Evolutionary conservation across 2,888 invertebrate species (phyloP).

Genomic region (Metacarcinus magister): DNA sequence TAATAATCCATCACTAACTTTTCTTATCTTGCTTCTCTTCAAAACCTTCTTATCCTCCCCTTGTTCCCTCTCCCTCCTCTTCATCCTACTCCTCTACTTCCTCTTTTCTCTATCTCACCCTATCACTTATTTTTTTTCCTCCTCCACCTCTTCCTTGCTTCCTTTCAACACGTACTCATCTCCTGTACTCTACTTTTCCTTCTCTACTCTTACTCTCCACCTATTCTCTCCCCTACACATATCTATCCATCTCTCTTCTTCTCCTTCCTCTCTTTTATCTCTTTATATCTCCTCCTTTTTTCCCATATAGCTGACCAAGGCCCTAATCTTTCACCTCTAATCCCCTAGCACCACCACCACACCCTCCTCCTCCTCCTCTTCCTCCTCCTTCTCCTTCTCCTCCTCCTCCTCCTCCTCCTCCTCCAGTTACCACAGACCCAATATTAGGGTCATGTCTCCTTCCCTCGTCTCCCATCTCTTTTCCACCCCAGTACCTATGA

Average conservation of each 20-base stretch:
- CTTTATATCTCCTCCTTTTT: not conserved
- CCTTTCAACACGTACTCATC: not conserved
- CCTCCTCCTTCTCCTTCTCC: not conserved
- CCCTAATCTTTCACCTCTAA: constrained; percentile 31
- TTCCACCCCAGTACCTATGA: not conserved
- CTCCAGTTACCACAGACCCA: not conserved
- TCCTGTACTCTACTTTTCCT: not conserved
- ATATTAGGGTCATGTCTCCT: not conserved
- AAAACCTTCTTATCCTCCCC: not conserved
- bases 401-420: not conserved
- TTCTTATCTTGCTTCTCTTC: not conserved
- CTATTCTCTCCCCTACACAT: not conserved
- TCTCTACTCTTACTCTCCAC: not conserved
- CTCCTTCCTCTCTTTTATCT: not conserved
- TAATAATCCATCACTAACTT: not conserved
- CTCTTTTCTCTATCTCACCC: not conserved
- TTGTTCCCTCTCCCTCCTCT: not conserved
- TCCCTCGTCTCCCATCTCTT: not conserved
- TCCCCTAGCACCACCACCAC: not conserved
- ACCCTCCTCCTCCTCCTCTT: not conserved
- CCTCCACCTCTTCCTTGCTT: not conserved
- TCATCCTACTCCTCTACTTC: not conserved
- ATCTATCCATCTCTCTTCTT: constrained; percentile 31
- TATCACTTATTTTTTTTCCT: not conserved
- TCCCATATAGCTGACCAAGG: not conserved